phyloP scores from a whole-genome alignment of 2,797 vertebrate genomes.

The Gymnopithys bicolor region DNA sequence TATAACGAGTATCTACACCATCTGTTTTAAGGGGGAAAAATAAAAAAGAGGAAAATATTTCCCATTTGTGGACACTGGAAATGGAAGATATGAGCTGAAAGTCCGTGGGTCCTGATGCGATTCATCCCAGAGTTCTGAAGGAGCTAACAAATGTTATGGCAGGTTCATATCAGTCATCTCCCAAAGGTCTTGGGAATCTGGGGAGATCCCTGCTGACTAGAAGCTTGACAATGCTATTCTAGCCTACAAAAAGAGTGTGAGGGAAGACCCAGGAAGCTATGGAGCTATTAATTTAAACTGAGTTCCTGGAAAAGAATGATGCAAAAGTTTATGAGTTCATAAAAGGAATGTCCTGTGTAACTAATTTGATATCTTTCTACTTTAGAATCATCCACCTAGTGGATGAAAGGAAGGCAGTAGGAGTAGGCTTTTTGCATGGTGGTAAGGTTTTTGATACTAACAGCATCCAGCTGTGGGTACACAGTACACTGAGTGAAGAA shows the following conservation, averaged over 20 bases:
- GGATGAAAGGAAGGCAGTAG: background rate
- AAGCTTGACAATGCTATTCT: background rate
- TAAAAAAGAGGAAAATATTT: background rate
- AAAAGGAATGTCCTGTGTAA: background rate
- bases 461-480: background rate
- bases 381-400: rapidly evolving
- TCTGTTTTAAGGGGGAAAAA: background rate
- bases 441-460: background rate
- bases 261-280: background rate
- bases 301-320: background rate
- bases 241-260: background rate
- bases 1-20: background rate
- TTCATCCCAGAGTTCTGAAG: background rate
- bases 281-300: background rate
- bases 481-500: rapidly evolving
- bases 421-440: background rate
- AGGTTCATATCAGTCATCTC: rapidly evolving
- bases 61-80: background rate
- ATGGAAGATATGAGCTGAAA: background rate
- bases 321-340: background rate
- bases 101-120: background rate
- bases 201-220: background rate
- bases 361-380: background rate
- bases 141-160: rapidly evolving
- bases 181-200: background rate